Evolutionary conservation across 2,888 invertebrate genomes (phyloP).

Genomic region (Barypeithes pellucidus): DNA sequence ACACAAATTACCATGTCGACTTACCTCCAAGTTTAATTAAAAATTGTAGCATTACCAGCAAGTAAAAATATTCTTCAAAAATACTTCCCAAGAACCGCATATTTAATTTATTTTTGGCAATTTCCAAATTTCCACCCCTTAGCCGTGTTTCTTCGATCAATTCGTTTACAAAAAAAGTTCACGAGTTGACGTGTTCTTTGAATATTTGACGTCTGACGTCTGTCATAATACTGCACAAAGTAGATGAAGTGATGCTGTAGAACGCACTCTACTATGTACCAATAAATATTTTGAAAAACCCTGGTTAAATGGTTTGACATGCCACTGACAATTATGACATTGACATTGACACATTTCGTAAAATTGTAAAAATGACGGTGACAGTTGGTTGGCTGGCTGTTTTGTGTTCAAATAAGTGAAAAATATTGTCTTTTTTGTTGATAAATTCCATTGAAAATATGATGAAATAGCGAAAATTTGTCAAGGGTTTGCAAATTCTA

Average conservation of each 20-base stretch:
- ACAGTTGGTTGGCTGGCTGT: slow-evolving; percentile 23
- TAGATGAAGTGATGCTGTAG: neutral
- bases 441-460: slow-evolving; percentile 16
- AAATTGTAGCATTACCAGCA: slow-evolving; percentile 8
- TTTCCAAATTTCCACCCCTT: slow-evolving; percentile 11
- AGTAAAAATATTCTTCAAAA: neutral
- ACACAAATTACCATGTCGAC: neutral
- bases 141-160: neutral
- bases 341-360: slow-evolving; percentile 8
- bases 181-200: slow-evolving; percentile 5
- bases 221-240: neutral
- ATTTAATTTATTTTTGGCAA: slow-evolving; percentile 3
- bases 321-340: neutral
- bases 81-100: neutral
- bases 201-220: neutral
- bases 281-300: neutral
- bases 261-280: neutral
- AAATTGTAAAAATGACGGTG: slow-evolving; percentile 6
- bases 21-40: slow-evolving; percentile 12
- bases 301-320: neutral
- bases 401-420: slow-evolving; percentile 34
- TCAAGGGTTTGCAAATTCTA: slow-evolving; percentile 13
- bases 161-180: slow-evolving; percentile 14
- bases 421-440: slow-evolving; percentile 7
- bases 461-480: slow-evolving; percentile 13